These are phyloP conservation scores for Diplodus sargus DNA, from an alignment of 2,797 vertebrate species.

Conservation along the genomic window DNA sequence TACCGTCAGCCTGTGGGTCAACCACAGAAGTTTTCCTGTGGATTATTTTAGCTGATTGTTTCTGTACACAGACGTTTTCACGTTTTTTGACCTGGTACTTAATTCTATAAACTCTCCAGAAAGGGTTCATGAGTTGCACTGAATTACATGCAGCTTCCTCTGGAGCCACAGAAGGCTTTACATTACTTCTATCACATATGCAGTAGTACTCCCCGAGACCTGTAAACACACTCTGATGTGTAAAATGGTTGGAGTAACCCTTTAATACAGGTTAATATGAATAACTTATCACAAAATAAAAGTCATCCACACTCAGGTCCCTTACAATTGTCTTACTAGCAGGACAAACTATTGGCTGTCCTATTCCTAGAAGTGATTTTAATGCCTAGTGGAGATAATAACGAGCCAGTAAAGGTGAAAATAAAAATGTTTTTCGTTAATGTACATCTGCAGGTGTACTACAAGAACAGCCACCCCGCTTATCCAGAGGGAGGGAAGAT, in stretches of 20 bases:
- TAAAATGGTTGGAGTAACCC: too few relatives aligned
- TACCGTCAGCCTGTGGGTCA: too few relatives aligned
- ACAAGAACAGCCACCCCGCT: slow-evolving; percentile 88
- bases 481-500: slow-evolving; percentile 94
- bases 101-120: background rate
- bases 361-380: background rate
- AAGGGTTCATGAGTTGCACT: background rate
- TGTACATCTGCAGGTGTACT: slow-evolving; percentile 86
- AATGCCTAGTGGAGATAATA: background rate
- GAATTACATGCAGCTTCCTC: too few relatives aligned
- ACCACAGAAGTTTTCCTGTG: background rate
- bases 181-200: too few relatives aligned
- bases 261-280: too few relatives aligned
- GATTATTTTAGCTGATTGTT: too few relatives aligned
- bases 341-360: background rate
- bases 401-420: background rate
- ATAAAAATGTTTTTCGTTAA: background rate
- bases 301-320: too few relatives aligned
- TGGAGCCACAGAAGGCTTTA: too few relatives aligned
- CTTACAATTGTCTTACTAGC: background rate
- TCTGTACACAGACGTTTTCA: too few relatives aligned
- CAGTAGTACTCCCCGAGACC: too few relatives aligned
- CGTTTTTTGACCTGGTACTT: background rate
- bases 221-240: too few relatives aligned
- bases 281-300: background rate